These are phyloP conservation scores for Gadus macrocephalus DNA, from an alignment of 2,113 vertebrate genomes.

Conservation along the genomic window DNA sequence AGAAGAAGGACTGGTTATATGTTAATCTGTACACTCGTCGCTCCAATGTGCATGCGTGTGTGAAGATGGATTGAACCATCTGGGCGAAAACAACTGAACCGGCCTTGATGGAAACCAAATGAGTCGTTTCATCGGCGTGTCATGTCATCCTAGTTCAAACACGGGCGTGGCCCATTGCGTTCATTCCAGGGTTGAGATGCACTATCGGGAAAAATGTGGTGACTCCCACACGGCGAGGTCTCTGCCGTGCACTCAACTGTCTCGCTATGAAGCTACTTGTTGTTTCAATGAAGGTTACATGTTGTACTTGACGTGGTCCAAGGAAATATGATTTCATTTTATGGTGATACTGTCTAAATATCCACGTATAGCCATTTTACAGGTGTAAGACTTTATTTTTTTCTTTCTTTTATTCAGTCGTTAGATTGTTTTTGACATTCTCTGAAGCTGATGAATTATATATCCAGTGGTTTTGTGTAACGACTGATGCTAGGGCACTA, in stretches of 20 bases:
- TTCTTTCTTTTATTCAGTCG: slow-evolving; percentile 26
- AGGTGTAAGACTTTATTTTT: slow-evolving; percentile 49
- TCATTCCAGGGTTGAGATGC: too few relatives aligned
- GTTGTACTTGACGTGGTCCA: too few relatives aligned
- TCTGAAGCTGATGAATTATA: slow-evolving; percentile 42
- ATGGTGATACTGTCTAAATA: slow-evolving; percentile 37
- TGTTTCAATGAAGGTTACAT: slow-evolving; percentile 5
- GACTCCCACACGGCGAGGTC: too few relatives aligned
- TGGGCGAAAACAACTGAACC: too few relatives aligned
- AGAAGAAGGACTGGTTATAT: not conserved
- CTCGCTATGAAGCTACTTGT: slow-evolving; percentile 14
- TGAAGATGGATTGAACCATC: slow-evolving; percentile 9
- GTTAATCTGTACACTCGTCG: not conserved
- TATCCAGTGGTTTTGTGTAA: slow-evolving; percentile 49
- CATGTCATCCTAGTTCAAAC: too few relatives aligned
- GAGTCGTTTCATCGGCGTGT: too few relatives aligned
- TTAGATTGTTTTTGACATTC: slow-evolving; percentile 36
- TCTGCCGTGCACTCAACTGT: too few relatives aligned
- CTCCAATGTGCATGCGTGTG: not conserved
- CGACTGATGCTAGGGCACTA: slow-evolving; percentile 53
- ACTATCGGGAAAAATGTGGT: too few relatives aligned
- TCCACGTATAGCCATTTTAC: slow-evolving; percentile 13
- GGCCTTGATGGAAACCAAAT: too few relatives aligned
- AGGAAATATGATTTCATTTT: not conserved
- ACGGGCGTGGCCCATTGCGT: too few relatives aligned